Percentiles rank a stretch among this genome's conserved stretches.
Evolutionary conservation across 2,113 vertebrate genomes (phyloP).

Genomic region (Myrmophylax atrothorax): DNA sequence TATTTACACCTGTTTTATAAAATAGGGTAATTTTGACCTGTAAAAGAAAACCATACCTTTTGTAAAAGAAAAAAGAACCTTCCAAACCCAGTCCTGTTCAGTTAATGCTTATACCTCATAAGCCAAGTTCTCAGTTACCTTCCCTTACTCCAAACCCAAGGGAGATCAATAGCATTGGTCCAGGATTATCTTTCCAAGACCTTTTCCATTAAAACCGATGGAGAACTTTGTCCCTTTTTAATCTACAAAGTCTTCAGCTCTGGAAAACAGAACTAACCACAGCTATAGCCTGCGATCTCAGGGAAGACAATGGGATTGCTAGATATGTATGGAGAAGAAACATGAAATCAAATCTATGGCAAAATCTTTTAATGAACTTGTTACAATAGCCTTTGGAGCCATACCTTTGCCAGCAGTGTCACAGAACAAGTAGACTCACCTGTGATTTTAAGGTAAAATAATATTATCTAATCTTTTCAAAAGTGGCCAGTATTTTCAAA

Average conservation of each 20-base stretch:
- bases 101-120: neutral
- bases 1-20: neutral
- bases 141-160: neutral
- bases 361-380: neutral
- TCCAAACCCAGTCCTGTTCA: neutral
- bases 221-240: neutral
- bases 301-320: neutral
- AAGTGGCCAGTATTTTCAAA: neutral
- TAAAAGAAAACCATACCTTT: neutral
- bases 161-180: fast-evolving
- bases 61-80: neutral
- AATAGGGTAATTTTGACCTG: neutral
- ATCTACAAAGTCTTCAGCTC: neutral
- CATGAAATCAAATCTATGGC: neutral
- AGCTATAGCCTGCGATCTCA: neutral
- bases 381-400: neutral
- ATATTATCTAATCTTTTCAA: neutral
- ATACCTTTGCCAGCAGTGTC: neutral
- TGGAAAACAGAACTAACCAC: neutral
- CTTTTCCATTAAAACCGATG: neutral
- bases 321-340: neutral
- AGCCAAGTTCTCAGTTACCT: neutral
- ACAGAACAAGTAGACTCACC: neutral
- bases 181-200: neutral
- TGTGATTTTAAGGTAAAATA: neutral